Evolutionary conservation across 2,888 invertebrate genomes (phyloP), one percentile per base, ranked within the genome.

Genomic region (Dioctria rufipes): DNA sequence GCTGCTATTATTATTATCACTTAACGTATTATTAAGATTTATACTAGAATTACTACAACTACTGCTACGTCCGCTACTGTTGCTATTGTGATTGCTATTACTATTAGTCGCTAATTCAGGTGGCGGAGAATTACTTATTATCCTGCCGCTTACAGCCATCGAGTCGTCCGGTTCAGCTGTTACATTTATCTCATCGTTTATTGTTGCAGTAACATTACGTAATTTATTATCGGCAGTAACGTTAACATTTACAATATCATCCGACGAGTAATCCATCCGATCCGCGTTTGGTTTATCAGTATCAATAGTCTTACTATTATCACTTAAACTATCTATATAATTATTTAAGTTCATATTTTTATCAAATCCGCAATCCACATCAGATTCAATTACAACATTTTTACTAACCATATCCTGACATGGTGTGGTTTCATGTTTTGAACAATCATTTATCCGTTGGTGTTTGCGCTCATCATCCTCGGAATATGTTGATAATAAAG

Each of bases 401-500:
- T 13, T 37, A 61, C 65, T 49, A 61, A 25, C 37, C 51, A 46
- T 13, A 43, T 25, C 42, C 13, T 61, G 37, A 11, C 37, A 46
- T 46, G 46, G 46, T 46, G 46, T 6, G 8, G 46, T 46, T 46
- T 5, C 5, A 5, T 5, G 8, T 25, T 25, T 25, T 54, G 43
- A 8, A 0, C 65, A 67, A 40, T 71, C n/a, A 3, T 13, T 13
- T 13, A 11, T 60, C 39, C 65, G 37, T 37, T 40, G 37, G n/a
- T 40, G 40, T 39, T 40, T 65, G 39, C 60, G 37, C 25, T n/a
- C 37, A 6, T 37, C 54, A 83, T 61, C 80, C 8, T 71, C 54
- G 5, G n/a, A 69, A 75, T 69, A 80, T 81, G 4, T 87, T 86
- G n/a, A 87, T 85, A 5, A 88, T 87, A n/a, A 87, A 79, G 84